phyloP scores from a whole-genome alignment of 2,113 vertebrate species.

The Pithys albifrons region DNA sequence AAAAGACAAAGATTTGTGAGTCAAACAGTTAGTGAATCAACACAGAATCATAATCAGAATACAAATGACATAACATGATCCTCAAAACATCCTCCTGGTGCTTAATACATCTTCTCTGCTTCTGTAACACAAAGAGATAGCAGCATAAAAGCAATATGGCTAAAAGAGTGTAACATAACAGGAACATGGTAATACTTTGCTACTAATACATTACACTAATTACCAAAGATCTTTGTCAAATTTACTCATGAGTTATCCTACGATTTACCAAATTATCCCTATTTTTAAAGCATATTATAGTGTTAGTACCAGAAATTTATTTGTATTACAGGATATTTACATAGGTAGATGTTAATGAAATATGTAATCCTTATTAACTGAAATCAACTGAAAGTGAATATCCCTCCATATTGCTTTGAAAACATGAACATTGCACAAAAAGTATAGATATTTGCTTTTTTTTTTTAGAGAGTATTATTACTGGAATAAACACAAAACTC shows the following conservation, averaged over 20 bases:
- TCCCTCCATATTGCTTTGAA: background rate
- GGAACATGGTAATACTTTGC: background rate
- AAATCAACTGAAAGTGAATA: background rate
- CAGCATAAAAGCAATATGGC: background rate
- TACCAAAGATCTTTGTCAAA: background rate
- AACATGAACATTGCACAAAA: background rate
- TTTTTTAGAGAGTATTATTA: background rate
- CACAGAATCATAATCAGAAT: background rate
- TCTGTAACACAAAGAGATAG: background rate
- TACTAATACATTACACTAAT: background rate
- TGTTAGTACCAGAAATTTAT: background rate
- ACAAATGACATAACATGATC: background rate
- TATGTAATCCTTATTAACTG: background rate
- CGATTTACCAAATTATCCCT: background rate
- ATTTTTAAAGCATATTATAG: background rate
- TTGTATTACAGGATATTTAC: background rate
- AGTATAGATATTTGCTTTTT: background rate
- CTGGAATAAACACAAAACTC: conserved; percentile 11
- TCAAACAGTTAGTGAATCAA: background rate
- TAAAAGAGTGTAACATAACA: background rate
- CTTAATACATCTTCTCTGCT: background rate
- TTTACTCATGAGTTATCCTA: background rate
- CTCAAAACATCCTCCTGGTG: background rate
- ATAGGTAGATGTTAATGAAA: background rate
- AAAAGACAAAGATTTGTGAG: background rate